phyloP scores from a whole-genome alignment of 2,113 vertebrate species.

The Xenopus tropicalis region UCB_Xtro_10.0 CM004446.2:129544001-129544500 shows the following conservation, averaged over 20 bases:
- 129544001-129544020: too few relatives aligned
- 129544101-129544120: not conserved
- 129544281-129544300: too few relatives aligned
- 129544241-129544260: not conserved
- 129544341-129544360: too few relatives aligned
- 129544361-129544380: too few relatives aligned
- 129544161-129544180: not conserved
- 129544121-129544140: not conserved
- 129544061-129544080: not conserved
- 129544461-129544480: too few relatives aligned
- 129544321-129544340: too few relatives aligned
- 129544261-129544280: not conserved
- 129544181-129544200: not conserved
- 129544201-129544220: not conserved
- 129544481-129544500: too few relatives aligned
- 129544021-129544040: not conserved
- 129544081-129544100: not conserved
- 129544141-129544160: not conserved
- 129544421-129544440: too few relatives aligned
- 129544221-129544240: not conserved
- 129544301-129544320: too few relatives aligned
- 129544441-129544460: too few relatives aligned
- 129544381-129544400: too few relatives aligned
- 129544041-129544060: not conserved
- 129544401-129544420: too few relatives aligned